phyloP scores from a whole-genome alignment of 2,113 vertebrate genomes.

The Gadus chalcogrammus region DNA sequence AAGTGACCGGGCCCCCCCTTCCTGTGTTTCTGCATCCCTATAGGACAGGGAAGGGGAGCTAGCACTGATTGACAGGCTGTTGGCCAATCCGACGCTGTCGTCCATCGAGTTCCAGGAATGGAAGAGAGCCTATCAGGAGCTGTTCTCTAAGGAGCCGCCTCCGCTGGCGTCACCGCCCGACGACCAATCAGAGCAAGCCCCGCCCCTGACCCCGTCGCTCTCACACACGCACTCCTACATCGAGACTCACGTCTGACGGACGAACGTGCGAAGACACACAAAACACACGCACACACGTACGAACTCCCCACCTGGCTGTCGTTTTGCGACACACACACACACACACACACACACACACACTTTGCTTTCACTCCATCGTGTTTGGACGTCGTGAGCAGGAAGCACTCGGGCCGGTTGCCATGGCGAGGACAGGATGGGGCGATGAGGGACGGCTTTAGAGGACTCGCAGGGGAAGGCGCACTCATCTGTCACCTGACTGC shows the following conservation, averaged over 20 bases:
- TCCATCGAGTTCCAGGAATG: conserved; percentile 97
- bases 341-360: not conserved
- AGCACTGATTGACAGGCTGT: conserved; percentile 92
- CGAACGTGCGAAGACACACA: conserved; percentile 15
- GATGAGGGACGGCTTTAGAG: too few species aligned
- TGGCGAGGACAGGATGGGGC: too few species aligned
- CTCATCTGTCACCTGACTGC: too few species aligned
- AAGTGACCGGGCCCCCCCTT: conserved; percentile 48
- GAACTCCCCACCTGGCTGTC: not conserved
- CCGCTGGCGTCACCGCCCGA: conserved; percentile 66
- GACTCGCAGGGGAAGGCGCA: too few species aligned
- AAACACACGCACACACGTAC: not conserved
- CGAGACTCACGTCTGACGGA: conserved; percentile 91
- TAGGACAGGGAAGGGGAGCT: conserved; percentile 99
- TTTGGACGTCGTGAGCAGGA: too few species aligned
- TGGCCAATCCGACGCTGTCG: conserved; percentile 90
- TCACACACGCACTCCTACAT: conserved; percentile 96
- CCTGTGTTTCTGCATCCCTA: conserved; percentile 72
- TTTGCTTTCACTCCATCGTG: too few species aligned
- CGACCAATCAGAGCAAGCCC: conserved; percentile 78
- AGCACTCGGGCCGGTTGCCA: too few species aligned
- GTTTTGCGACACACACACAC: conserved; percentile 7
- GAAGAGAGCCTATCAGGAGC: conserved; percentile 92
- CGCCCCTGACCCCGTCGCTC: conserved; percentile 81
- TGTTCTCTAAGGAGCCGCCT: conserved; percentile 80